These are phyloP conservation scores for Leucoptera coffeella DNA, from an alignment of 2,888 invertebrate genomes.

Conservation along the genomic window DNA sequence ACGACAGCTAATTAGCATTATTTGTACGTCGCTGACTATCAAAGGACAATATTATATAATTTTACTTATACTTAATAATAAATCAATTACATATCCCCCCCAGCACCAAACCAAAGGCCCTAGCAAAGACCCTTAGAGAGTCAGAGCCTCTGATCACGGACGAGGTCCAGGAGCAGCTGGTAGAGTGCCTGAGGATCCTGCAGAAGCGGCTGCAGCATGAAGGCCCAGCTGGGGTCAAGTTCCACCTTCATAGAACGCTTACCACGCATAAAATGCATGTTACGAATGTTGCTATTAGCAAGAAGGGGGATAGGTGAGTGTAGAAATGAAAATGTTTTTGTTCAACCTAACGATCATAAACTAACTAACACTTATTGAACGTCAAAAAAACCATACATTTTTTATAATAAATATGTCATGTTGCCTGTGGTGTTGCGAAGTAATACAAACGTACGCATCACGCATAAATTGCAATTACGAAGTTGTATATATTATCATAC, in stretches of 20 bases:
- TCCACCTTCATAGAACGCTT: constrained; percentile 60
- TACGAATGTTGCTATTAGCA: constrained; percentile 67
- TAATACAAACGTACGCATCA: neutral
- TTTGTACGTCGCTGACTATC: too few relatives aligned
- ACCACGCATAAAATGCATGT: constrained; percentile 64
- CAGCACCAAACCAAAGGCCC: constrained; percentile 51
- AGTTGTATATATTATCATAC: too few relatives aligned
- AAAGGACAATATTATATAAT: too few relatives aligned
- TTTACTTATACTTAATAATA: too few relatives aligned
- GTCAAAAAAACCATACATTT: too few relatives aligned
- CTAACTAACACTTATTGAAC: too few relatives aligned
- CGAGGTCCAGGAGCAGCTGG: constrained; percentile 50
- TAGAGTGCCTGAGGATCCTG: constrained; percentile 55
- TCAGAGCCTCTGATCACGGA: constrained; percentile 53
- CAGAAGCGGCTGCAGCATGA: constrained; percentile 59
- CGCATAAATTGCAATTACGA: too few relatives aligned
- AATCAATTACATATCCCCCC: too few relatives aligned
- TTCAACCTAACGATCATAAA: too few relatives aligned
- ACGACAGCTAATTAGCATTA: neutral
- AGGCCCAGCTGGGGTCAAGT: constrained; percentile 53
- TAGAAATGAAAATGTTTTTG: too few relatives aligned
- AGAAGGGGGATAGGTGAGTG: constrained; percentile 56
- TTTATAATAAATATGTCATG: too few relatives aligned
- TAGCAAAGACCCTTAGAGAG: constrained; percentile 40
- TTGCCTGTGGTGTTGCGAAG: constrained; percentile 3